phyloP scores from a whole-genome alignment of 1,140 invertebrate genomes.

The Notospermus geniculatus region DNA sequence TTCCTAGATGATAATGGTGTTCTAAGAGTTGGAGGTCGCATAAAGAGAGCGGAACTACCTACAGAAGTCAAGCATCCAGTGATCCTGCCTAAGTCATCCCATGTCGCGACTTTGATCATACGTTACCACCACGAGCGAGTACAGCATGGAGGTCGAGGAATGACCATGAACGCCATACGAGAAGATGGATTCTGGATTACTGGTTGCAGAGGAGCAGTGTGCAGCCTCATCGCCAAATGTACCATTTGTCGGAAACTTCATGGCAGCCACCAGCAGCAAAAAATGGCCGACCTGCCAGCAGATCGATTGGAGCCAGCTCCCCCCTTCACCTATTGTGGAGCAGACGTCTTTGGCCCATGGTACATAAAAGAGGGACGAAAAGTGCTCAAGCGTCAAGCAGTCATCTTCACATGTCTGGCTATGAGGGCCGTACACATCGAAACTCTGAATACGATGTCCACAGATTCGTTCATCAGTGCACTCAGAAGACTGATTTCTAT shows the following conservation, averaged over 20 bases:
- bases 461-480: constrained; percentile 18
- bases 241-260: not conserved
- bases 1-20: too few relatives aligned
- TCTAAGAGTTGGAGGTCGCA: too few relatives aligned
- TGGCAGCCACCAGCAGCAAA: not conserved
- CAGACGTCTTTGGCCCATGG: constrained; percentile 23
- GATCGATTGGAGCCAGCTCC: constrained; percentile 9
- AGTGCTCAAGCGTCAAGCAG: constrained; percentile 8
- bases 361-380: not conserved
- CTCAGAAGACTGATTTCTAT: constrained; percentile 9
- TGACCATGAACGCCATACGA: constrained; percentile 19
- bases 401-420: constrained; percentile 17
- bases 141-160: constrained; percentile 23
- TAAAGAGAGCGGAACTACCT: too few relatives aligned
- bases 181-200: constrained; percentile 23
- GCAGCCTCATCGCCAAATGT: not conserved
- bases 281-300: constrained; percentile 16
- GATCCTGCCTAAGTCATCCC: constrained; percentile 2
- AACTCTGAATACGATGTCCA: constrained; percentile 10
- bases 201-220: constrained; percentile 11
- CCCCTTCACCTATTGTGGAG: constrained; percentile 24
- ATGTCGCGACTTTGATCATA: constrained; percentile 15
- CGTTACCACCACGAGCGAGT: constrained; percentile 15
- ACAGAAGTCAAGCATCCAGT: too few relatives aligned
- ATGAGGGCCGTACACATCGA: constrained; percentile 19